Evolutionary conservation across 2,888 invertebrate genomes (phyloP), one percentile per base, ranked within the genome.

Genomic region (Eupithecia subumbrata): DNA sequence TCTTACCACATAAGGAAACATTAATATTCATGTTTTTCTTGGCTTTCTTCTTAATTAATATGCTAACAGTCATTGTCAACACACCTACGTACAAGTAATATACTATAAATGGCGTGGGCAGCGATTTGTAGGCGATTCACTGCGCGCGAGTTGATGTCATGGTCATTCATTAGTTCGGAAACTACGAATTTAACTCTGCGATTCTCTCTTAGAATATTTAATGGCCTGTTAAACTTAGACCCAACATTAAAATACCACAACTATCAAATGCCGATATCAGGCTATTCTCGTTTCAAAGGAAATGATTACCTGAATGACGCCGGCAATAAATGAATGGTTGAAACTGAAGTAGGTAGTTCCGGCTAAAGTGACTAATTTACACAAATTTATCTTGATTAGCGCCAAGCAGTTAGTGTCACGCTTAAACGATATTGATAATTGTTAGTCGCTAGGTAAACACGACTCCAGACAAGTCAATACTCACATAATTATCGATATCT

Each of bases 21-120:
- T 90, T 89, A 89, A 90, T 89, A 91, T 92, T 91, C 89, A 91
- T 90, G 89, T 91, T 90, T 91, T 91, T 89, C 86, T 86, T 86
- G 86, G 87, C 92, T 94, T 93, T 93, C 93, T 92, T 93, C 90
- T 90, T 92, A 93, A 94, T 94, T 93, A 93, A 92, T 92, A 93
- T 93, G 92, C 92, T 92, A 92, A 92, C 89, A 91, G 89, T 89
- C 91, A 93, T 93, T 92, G 93, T 93, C 91, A 89, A 89, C 87
- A 91, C 92, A 88, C 93, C 93, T 90, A 93, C 93, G 84, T 85
- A 81, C 83, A 82, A 30, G 88, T 84, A 83, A 87, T 83, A 84
- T 82, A 84, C 82, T 84, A 83, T 82, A 77, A 78, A 80, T 70
- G 73, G 84, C 83, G 90, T 90, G 88, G 89, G 91, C 85, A 89